Evolutionary conservation across 2,797 vertebrate species (phyloP).

Genomic region (Chiropotes sagulatus): DNA sequence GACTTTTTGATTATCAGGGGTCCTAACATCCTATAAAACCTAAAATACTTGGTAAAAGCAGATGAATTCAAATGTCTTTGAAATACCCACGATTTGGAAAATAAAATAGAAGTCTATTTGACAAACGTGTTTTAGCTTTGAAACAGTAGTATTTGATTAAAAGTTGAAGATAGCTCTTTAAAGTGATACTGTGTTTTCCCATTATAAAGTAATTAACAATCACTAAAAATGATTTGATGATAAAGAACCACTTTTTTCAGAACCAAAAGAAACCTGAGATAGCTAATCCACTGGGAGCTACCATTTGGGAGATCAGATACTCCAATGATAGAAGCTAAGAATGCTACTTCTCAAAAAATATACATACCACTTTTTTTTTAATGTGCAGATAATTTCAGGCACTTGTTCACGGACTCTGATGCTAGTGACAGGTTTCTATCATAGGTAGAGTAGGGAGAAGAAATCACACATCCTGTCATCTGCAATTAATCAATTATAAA

Average conservation of each 20-base stretch:
- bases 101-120: neutral
- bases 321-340: neutral
- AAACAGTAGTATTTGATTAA: neutral
- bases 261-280: neutral
- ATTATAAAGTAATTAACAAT: conserved; percentile 7
- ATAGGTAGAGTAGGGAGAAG: neutral
- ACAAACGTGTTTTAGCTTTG: neutral
- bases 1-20: neutral
- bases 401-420: neutral
- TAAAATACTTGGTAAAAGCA: conserved; percentile 3
- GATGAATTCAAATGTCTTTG: conserved; percentile 12
- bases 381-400: neutral
- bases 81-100: neutral
- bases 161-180: neutral
- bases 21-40: neutral
- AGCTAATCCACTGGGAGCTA: neutral
- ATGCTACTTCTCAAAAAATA: neutral
- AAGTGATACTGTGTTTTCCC: neutral
- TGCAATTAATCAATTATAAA: neutral
- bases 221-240: neutral
- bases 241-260: neutral
- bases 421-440: neutral
- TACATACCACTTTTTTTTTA: neutral
- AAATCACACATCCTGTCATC: neutral
- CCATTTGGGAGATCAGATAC: neutral